Conservation (phyloP, 2,797 vertebrate genomes). For the Gouania willdenowi region DNA sequence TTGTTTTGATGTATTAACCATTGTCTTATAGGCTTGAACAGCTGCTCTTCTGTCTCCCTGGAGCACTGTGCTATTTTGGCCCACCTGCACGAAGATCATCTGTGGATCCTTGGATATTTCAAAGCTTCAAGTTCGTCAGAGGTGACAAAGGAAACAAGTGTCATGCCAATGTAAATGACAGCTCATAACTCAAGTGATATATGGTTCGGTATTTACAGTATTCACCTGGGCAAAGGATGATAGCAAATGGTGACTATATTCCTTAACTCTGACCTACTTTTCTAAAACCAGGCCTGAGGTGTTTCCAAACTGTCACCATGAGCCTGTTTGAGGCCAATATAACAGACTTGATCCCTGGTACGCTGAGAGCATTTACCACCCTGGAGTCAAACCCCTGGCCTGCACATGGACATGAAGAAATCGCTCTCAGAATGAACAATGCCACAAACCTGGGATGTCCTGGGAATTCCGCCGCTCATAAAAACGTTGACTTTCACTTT, state of each 20-base stretch:
- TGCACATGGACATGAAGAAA: not conserved
- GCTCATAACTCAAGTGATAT: not conserved
- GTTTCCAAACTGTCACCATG: conserved; percentile 24
- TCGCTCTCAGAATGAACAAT: conserved; percentile 2
- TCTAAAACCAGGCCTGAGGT: conserved; percentile 5
- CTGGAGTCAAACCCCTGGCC: conserved; percentile 27
- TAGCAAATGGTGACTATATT: conserved; percentile 2
- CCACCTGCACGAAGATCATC: not conserved
- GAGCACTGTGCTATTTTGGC: conserved; percentile 17
- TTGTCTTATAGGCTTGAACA: conserved; percentile 13
- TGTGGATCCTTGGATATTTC: conserved; percentile 5
- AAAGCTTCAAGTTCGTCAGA: not conserved
- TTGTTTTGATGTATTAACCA: not conserved
- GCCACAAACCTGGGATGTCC: conserved; percentile 15
- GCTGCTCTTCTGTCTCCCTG: conserved; percentile 12
- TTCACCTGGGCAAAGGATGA: not conserved
- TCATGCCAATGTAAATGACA: not conserved
- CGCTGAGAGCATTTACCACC: conserved; percentile 1
- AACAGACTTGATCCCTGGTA: conserved; percentile 40
- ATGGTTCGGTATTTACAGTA: not conserved
- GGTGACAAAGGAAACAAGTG: not conserved
- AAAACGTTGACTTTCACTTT: not conserved
- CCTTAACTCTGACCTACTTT: conserved; percentile 8
- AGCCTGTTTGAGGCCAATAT: conserved; percentile 34
- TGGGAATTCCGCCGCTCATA: not conserved